Percentiles rank a stretch among this genome's conserved stretches.
Evolutionary conservation across 2,113 vertebrate species (phyloP).

Genomic region (Peucedramus taeniatus): DNA sequence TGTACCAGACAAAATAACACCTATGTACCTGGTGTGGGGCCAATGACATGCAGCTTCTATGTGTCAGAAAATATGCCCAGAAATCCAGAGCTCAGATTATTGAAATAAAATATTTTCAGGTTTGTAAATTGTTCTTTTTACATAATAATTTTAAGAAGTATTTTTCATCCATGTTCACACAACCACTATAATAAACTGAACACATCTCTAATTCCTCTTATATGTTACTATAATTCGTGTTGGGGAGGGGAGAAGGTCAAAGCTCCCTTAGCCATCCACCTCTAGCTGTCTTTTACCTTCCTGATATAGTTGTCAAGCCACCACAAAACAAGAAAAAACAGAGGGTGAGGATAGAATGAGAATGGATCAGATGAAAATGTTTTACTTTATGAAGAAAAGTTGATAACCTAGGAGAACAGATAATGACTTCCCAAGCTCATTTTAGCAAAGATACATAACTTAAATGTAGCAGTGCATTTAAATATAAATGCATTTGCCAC

Average conservation of each 20-base stretch:
- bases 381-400: neutral
- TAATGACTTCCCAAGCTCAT: neutral
- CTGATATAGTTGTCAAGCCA: neutral
- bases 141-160: neutral
- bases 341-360: neutral
- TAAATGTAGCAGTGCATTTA: neutral
- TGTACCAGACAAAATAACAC: neutral
- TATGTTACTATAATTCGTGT: neutral
- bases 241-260: accelerated
- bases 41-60: neutral
- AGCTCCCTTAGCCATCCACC: neutral
- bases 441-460: neutral
- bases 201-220: neutral
- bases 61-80: neutral
- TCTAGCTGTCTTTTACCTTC: neutral
- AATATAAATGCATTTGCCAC: neutral
- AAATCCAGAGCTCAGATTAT: neutral
- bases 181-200: neutral
- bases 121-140: neutral
- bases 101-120: neutral
- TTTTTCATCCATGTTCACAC: neutral
- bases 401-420: neutral
- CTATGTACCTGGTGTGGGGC: accelerated
- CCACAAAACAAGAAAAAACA: neutral
- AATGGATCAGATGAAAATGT: neutral